Evolutionary conservation across 2,888 invertebrate species (phyloP).

Genomic region (Salpingus planirostris): DNA sequence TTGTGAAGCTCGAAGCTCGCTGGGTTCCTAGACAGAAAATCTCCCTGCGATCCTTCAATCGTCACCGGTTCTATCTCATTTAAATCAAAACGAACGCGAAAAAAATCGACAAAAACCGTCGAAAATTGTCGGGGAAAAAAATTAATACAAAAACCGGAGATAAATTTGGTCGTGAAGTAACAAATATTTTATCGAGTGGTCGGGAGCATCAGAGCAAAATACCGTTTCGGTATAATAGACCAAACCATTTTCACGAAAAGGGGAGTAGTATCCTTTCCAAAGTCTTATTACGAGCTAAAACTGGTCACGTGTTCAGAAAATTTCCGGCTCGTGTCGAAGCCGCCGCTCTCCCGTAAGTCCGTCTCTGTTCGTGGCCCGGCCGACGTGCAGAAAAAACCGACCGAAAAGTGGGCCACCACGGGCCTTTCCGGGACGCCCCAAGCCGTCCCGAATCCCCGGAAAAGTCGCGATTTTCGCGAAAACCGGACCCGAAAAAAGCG

Average conservation of each 20-base stretch:
- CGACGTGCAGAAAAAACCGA: conserved; percentile 23
- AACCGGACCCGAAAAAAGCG: background rate
- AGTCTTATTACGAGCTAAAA: conserved; percentile 30
- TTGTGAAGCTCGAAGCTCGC: too few relatives aligned
- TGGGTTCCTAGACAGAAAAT: too few relatives aligned
- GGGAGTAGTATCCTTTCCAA: conserved; percentile 36
- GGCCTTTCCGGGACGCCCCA: background rate
- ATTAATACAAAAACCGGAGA: too few relatives aligned
- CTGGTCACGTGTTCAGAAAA: conserved; percentile 27
- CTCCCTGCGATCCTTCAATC: too few relatives aligned
- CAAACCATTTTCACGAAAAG: conserved; percentile 40
- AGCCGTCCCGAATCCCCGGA: background rate
- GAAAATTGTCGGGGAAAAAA: too few relatives aligned
- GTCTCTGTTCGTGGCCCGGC: conserved; percentile 19
- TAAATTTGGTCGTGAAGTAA: too few relatives aligned
- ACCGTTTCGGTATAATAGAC: conserved; percentile 38
- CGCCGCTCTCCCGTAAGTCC: conserved; percentile 13
- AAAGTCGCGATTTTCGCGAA: background rate
- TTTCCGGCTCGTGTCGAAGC: conserved; percentile 16
- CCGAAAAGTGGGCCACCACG: background rate
- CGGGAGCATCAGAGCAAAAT: conserved; percentile 29
- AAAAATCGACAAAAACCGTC: too few relatives aligned
- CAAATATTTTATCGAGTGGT: conserved; percentile 29
- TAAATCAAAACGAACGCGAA: too few relatives aligned
- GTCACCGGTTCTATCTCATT: too few relatives aligned